These are phyloP conservation scores for Brachyhypopomus gauderio DNA, from an alignment of 2,113 vertebrate species.

Conservation along the genomic window DNA sequence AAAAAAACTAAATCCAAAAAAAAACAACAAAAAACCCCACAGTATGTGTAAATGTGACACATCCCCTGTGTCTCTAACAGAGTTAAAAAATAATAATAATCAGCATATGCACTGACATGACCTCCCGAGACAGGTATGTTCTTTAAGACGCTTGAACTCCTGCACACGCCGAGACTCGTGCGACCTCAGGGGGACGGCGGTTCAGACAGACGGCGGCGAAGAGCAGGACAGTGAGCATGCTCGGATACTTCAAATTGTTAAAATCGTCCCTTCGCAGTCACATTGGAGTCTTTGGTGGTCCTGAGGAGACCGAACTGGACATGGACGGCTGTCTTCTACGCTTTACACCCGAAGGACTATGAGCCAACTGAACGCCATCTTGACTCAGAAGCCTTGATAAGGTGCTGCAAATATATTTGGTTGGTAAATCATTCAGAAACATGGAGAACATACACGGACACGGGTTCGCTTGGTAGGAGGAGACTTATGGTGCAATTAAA, in stretches of 20 bases:
- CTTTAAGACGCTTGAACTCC: constrained; percentile 48
- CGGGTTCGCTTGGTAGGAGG: constrained; percentile 27
- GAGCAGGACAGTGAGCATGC: no score
- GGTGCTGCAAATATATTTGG: constrained; percentile 35
- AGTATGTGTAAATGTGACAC: constrained; percentile 25
- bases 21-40: constrained; percentile 8
- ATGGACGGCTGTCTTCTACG: background rate
- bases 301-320: background rate
- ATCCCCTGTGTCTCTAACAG: constrained; percentile 33
- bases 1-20: constrained; percentile 37
- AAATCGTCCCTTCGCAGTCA: no score
- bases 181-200: constrained; percentile 5
- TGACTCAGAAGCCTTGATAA: constrained; percentile 15
- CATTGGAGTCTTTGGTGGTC: no score
- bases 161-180: background rate
- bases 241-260: no score
- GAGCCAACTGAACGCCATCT: background rate
- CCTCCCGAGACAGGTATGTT: constrained; percentile 66
- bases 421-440: constrained; percentile 22
- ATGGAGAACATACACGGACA: background rate
- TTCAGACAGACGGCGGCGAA: background rate
- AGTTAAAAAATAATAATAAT: constrained; percentile 55
- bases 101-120: constrained; percentile 47
- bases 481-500: constrained; percentile 54
- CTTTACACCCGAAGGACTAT: constrained; percentile 4